Conservation (phyloP, 2,797 vertebrate species). For the Microctenopoma lineatum region DNA sequence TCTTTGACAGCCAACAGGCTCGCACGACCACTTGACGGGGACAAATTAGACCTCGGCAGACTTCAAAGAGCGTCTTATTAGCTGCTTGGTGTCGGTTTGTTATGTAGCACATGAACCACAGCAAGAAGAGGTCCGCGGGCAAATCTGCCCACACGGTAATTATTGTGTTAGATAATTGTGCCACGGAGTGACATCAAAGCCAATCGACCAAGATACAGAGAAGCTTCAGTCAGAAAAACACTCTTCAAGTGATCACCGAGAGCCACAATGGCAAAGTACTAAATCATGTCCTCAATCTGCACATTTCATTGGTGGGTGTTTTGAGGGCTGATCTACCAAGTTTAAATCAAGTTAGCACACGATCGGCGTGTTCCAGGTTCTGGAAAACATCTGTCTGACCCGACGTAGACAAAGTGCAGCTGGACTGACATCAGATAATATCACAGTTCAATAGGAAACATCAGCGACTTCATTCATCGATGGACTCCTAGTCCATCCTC, state of each 20-base stretch:
- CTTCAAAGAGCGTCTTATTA: slow-evolving; percentile 55
- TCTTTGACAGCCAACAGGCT: slow-evolving; percentile 13
- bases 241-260: not conserved
- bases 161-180: slow-evolving; percentile 53
- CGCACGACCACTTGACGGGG: slow-evolving; percentile 17
- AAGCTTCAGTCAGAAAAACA: slow-evolving; percentile 4
- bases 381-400: not conserved
- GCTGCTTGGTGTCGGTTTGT: slow-evolving; percentile 23
- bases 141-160: slow-evolving; percentile 49
- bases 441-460: no score
- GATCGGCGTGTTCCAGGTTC: no score
- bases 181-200: slow-evolving; percentile 42
- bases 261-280: no score
- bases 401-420: not conserved
- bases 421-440: not conserved
- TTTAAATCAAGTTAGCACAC: not conserved
- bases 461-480: not conserved
- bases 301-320: not conserved
- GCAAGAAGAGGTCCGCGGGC: slow-evolving; percentile 30
- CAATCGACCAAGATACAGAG: slow-evolving; percentile 14
- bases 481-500: no score
- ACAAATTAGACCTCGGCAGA: slow-evolving; percentile 57
- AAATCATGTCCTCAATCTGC: not conserved
- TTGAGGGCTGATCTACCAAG: no score
- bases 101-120: slow-evolving; percentile 10